Evolutionary conservation across 1,140 invertebrate species (phyloP).

Genomic region (Drosophila fuyamai): DNA sequence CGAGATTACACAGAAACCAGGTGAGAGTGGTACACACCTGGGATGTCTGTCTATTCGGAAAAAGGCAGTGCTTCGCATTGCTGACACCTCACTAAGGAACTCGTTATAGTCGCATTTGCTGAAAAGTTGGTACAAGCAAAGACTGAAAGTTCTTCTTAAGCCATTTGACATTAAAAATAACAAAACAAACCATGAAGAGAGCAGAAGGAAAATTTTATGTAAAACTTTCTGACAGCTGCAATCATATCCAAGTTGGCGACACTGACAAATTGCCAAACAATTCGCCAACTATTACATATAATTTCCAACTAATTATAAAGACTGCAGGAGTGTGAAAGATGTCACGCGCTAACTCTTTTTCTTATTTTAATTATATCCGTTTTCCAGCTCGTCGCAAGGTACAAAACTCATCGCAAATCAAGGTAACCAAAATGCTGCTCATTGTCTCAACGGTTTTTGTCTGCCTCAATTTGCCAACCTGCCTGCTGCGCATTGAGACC

Average conservation of each 20-base stretch:
- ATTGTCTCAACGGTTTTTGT: constrained; percentile 93
- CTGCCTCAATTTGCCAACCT: constrained; percentile 91
- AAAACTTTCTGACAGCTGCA: constrained; percentile 16
- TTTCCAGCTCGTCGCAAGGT: constrained; percentile 69
- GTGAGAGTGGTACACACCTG: constrained; percentile 39
- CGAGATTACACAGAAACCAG: constrained; percentile 72
- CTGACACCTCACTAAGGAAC: not conserved
- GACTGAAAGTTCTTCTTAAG: constrained; percentile 15
- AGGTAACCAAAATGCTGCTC: constrained; percentile 93
- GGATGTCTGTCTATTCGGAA: constrained; percentile 32
- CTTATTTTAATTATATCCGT: not conserved
- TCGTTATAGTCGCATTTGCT: constrained; percentile 13
- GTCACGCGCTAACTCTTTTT: constrained; percentile 12
- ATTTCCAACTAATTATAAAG: constrained; percentile 47
- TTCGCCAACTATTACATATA: constrained; percentile 36
- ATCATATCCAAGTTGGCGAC: constrained; percentile 39
- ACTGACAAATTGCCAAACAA: constrained; percentile 47
- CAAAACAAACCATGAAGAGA: constrained; percentile 24
- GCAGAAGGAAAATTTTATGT: not conserved
- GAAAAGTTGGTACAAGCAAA: not conserved
- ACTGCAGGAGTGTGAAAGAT: constrained; percentile 4
- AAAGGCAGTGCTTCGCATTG: constrained; percentile 10
- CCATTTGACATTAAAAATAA: constrained; percentile 40
- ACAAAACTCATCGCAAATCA: constrained; percentile 87
- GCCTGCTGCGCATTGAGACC: constrained; percentile 87